Conservation (phyloP, 1,140 invertebrate species). For the Luehdorfia chinensis region DNA sequence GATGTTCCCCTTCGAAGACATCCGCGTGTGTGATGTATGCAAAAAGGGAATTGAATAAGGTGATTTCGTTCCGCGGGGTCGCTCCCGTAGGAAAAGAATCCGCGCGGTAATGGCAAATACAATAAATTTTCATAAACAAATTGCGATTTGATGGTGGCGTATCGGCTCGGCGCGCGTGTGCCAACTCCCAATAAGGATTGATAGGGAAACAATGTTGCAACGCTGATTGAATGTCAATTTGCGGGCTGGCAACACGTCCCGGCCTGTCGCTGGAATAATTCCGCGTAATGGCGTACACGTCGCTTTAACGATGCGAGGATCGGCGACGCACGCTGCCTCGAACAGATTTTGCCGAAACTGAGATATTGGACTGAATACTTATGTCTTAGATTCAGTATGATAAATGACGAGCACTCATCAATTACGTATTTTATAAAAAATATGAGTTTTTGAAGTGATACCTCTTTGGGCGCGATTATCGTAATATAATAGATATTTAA, state of each 20-base stretch:
- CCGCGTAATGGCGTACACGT: conserved; percentile 54
- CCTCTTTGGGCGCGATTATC: too few relatives aligned
- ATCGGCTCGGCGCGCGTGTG: conserved; percentile 60
- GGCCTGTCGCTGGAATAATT: conserved; percentile 45
- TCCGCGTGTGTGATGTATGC: conserved; percentile 69
- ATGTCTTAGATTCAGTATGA: conserved; percentile 8
- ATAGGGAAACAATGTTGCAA: conserved; percentile 73
- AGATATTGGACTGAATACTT: conserved; percentile 20
- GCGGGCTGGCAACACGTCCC: conserved; percentile 32
- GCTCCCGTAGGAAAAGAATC: conserved; percentile 74
- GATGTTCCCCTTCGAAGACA: conserved; percentile 53
- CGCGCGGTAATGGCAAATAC: conserved; percentile 73
- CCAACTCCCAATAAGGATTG: conserved; percentile 71
- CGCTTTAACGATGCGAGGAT: conserved; percentile 55
- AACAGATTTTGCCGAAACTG: conserved; percentile 12
- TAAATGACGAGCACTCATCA: conserved; percentile 1
- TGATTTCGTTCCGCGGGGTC: conserved; percentile 71
- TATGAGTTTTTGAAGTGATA: not conserved
- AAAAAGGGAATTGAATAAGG: conserved; percentile 77
- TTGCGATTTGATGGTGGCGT: conserved; percentile 74
- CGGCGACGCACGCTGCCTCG: conserved; percentile 17
- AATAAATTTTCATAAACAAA: conserved; percentile 78
- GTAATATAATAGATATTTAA: too few relatives aligned
- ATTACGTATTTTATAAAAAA: not conserved
- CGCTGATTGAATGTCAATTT: conserved; percentile 76